phyloP scores from a whole-genome alignment of 2,797 vertebrate species.

The Bradypodion ventrale region DNA sequence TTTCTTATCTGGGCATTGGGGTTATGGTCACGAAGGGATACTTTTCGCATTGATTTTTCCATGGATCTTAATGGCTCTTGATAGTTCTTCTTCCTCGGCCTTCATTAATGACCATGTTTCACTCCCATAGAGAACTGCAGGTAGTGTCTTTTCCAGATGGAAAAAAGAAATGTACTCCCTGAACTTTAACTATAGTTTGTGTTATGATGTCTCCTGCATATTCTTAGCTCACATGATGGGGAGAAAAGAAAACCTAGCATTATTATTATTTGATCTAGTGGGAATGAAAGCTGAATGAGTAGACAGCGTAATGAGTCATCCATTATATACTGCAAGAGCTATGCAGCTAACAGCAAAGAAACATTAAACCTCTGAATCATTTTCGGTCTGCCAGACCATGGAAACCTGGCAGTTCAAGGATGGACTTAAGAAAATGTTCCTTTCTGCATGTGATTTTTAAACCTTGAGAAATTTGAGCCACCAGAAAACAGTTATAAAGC shows the following conservation, averaged over 20 bases:
- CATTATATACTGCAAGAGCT: constrained; percentile 30
- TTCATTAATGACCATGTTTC: no score
- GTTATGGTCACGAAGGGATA: no score
- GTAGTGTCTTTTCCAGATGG: no score
- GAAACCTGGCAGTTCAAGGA: constrained; percentile 23
- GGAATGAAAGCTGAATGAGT: background rate
- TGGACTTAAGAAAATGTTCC: constrained; percentile 51
- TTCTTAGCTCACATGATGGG: background rate
- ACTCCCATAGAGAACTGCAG: no score
- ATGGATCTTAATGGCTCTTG: no score
- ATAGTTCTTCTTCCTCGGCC: no score
- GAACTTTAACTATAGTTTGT: no score
- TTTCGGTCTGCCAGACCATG: constrained; percentile 40
- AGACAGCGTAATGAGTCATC: constrained; percentile 49
- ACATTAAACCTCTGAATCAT: constrained; percentile 37
- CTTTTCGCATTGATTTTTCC: no score
- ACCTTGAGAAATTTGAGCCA: constrained; percentile 60
- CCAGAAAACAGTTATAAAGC: constrained; percentile 18
- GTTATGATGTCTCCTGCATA: background rate
- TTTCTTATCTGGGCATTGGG: no score
- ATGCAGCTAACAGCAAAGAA: constrained; percentile 27
- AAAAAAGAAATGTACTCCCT: no score
- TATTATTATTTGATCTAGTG: background rate
- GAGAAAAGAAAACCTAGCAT: no score
- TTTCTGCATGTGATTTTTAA: constrained; percentile 55